Conservation (phyloP, 1,140 invertebrate species). For the Neuroterus valhalla region DNA sequence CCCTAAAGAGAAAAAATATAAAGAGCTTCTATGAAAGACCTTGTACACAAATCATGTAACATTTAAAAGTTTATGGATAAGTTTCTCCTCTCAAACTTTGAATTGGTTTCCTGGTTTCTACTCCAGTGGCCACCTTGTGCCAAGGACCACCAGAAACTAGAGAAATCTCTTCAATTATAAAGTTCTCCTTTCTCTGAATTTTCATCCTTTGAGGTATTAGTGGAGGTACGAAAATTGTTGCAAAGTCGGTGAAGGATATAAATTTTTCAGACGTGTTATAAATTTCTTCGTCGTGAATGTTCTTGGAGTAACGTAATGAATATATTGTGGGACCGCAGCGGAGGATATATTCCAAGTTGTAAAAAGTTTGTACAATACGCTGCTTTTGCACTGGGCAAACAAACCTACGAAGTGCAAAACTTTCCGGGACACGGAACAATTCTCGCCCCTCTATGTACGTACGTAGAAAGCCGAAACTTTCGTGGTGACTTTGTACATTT, state of each 20-base stretch:
- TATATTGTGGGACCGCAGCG: neutral
- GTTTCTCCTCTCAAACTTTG: too few relatives aligned
- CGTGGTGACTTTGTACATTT: slow-evolving; percentile 10
- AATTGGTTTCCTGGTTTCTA: too few relatives aligned
- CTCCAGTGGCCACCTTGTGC: too few relatives aligned
- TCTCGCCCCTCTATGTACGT: neutral
- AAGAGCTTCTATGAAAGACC: too few relatives aligned
- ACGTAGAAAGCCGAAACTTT: neutral
- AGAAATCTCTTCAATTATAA: too few relatives aligned
- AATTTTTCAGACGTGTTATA: neutral
- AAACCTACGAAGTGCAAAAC: neutral
- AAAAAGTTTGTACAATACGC: slow-evolving; percentile 18
- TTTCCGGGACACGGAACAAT: slow-evolving; percentile 6
- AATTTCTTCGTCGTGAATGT: neutral
- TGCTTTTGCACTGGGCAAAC: slow-evolving; percentile 5
- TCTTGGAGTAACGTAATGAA: neutral
- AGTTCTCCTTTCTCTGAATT: too few relatives aligned
- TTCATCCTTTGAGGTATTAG: too few relatives aligned
- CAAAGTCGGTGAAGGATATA: neutral
- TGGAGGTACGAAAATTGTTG: too few relatives aligned
- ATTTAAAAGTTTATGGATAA: too few relatives aligned
- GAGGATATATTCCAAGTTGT: neutral
- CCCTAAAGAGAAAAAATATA: too few relatives aligned
- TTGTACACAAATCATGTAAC: too few relatives aligned
- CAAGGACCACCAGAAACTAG: too few relatives aligned